phyloP scores from a whole-genome alignment of 2,888 invertebrate species.

The Frankliniella intonsa region DNA sequence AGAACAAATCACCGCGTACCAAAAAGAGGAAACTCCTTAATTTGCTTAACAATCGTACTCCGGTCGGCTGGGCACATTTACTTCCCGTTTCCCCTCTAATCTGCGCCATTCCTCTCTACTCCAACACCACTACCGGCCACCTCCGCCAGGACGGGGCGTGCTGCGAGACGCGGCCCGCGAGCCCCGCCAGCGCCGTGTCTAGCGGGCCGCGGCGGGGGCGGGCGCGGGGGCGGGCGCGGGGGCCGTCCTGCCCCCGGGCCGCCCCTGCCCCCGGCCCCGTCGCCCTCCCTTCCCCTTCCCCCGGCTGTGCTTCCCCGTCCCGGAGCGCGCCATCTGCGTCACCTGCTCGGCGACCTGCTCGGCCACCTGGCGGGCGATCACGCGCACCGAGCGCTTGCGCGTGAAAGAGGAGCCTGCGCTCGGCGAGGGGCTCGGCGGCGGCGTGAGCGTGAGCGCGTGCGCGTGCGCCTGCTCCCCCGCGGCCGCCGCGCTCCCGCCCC shows the following conservation, averaged over 20 bases:
- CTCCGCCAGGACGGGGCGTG: neutral
- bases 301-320: slow-evolving; percentile 23
- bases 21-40: too few relatives aligned
- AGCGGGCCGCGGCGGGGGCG: neutral
- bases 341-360: neutral
- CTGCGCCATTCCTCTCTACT: too few relatives aligned
- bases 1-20: too few relatives aligned
- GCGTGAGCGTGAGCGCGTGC: neutral
- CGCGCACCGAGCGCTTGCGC: slow-evolving; percentile 16
- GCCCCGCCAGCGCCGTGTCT: neutral
- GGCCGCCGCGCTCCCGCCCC: neutral
- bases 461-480: neutral
- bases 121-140: neutral
- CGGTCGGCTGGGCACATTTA: too few relatives aligned
- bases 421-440: neutral
- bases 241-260: neutral
- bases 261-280: slow-evolving; percentile 41
- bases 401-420: neutral
- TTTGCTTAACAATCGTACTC: too few relatives aligned
- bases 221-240: neutral
- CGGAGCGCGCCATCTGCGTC: slow-evolving; percentile 12
- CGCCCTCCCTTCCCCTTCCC: slow-evolving; percentile 41
- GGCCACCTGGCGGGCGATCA: slow-evolving; percentile 8
- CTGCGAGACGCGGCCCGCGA: neutral
- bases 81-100: too few relatives aligned